Percentiles rank a stretch among this genome's conserved stretches.
phyloP scores from a whole-genome alignment of 2,888 invertebrate genomes.

The Andrena dorsata region DNA sequence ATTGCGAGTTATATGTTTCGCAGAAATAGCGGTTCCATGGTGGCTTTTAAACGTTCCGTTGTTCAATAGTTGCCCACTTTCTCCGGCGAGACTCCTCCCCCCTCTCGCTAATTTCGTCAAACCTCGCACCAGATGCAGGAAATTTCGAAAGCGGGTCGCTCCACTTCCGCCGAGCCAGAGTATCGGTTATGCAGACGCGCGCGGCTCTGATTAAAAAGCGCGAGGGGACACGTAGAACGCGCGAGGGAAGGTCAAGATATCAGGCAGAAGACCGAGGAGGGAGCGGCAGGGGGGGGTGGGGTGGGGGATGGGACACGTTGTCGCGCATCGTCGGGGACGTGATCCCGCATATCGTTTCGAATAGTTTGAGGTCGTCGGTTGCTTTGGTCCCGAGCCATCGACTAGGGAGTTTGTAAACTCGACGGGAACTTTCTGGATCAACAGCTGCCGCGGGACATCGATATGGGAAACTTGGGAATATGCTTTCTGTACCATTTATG shows the following conservation, averaged over 20 bases:
- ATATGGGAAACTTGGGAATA: slow-evolving; percentile 48
- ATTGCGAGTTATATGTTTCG: no score
- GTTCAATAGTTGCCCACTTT: background rate
- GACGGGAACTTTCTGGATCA: slow-evolving; percentile 56
- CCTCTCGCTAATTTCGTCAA: background rate
- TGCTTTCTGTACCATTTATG: slow-evolving; percentile 53
- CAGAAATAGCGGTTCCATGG: background rate
- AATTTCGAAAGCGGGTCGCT: slow-evolving; percentile 39
- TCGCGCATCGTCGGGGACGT: slow-evolving; percentile 34
- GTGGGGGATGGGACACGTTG: background rate
- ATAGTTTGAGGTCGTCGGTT: slow-evolving; percentile 57
- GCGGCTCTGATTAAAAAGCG: slow-evolving; percentile 31
- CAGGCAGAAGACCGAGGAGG: background rate
- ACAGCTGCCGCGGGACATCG: slow-evolving; percentile 51
- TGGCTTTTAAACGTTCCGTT: background rate
- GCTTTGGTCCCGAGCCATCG: slow-evolving; percentile 62
- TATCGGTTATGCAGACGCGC: slow-evolving; percentile 17
- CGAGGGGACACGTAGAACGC: slow-evolving; percentile 12
- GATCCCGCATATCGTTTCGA: slow-evolving; percentile 59
- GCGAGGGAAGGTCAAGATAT: slow-evolving; percentile 59
- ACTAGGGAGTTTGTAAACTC: slow-evolving; percentile 61
- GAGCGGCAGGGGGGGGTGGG: background rate
- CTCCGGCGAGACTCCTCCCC: background rate
- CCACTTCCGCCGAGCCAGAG: slow-evolving; percentile 24
- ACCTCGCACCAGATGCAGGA: slow-evolving; percentile 10